phyloP scores from a whole-genome alignment of 1,140 invertebrate genomes.

The Aphidius ervi region DNA sequence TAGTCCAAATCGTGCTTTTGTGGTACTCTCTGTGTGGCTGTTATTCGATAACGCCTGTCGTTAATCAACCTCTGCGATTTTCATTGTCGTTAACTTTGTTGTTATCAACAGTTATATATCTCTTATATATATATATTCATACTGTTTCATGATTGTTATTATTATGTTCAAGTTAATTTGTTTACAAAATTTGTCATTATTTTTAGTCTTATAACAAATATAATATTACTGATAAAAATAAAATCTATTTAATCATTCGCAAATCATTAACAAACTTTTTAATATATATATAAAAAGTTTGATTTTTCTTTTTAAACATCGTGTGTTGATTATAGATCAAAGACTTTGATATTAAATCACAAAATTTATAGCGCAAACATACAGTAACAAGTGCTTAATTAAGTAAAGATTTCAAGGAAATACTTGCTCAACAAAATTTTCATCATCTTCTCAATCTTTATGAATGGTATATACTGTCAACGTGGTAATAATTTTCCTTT shows the following conservation, averaged over 20 bases:
- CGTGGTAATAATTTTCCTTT: too few relatives aligned
- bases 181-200: neutral
- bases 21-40: constrained; percentile 1
- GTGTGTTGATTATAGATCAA: constrained; percentile 4
- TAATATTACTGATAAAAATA: too few relatives aligned
- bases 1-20: too few relatives aligned
- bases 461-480: too few relatives aligned
- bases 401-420: too few relatives aligned
- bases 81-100: constrained; percentile 18
- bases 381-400: too few relatives aligned
- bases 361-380: constrained; percentile 6
- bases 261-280: constrained; percentile 23
- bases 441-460: too few relatives aligned
- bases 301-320: constrained; percentile 3
- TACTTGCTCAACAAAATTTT: too few relatives aligned
- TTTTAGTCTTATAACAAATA: too few relatives aligned
- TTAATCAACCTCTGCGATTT: constrained; percentile 22
- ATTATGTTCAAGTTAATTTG: too few relatives aligned
- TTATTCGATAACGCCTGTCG: constrained; percentile 21
- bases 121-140: neutral
- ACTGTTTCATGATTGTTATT: too few relatives aligned
- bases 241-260: neutral
- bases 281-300: constrained; percentile 4
- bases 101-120: constrained; percentile 4
- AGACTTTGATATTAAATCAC: constrained; percentile 12